Conservation (phyloP, 2,113 vertebrate genomes). For the Herpailurus yagouaroundi region DNA sequence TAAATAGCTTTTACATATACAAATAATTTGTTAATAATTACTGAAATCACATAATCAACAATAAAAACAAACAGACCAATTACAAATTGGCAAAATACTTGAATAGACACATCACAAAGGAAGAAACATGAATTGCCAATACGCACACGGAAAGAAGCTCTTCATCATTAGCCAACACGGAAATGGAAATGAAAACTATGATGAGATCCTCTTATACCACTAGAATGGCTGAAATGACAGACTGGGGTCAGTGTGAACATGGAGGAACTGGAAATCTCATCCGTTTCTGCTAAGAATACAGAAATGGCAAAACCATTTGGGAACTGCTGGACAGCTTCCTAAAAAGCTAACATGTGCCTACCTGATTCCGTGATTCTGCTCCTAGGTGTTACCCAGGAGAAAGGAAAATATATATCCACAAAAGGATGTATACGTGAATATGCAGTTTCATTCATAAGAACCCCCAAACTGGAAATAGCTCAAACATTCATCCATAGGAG, state of each 20-base stretch:
- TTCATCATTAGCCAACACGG: background rate
- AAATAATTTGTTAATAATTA: background rate
- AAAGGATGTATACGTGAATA: background rate
- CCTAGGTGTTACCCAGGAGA: background rate
- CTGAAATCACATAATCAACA: slow-evolving; percentile 16
- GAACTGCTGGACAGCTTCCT: background rate
- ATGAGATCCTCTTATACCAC: background rate
- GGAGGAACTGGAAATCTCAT: background rate
- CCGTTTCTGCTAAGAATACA: background rate
- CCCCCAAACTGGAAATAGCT: background rate
- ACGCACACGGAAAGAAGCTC: background rate
- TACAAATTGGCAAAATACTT: background rate
- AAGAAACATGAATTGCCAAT: background rate
- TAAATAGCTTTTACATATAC: background rate
- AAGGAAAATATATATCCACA: background rate
- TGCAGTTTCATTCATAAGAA: background rate
- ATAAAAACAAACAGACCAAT: background rate
- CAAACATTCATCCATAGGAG: background rate
- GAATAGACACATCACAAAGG: background rate
- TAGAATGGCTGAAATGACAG: background rate
- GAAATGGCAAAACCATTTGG: background rate
- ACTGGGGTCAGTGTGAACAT: background rate
- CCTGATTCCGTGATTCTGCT: background rate
- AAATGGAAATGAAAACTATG: background rate
- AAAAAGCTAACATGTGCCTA: background rate